A percentile compares a stretch with the other conserved stretches of the same genome.
phyloP scores from a whole-genome alignment of 2,797 vertebrate species.

The Melanotaenia pygmaea region DNA sequence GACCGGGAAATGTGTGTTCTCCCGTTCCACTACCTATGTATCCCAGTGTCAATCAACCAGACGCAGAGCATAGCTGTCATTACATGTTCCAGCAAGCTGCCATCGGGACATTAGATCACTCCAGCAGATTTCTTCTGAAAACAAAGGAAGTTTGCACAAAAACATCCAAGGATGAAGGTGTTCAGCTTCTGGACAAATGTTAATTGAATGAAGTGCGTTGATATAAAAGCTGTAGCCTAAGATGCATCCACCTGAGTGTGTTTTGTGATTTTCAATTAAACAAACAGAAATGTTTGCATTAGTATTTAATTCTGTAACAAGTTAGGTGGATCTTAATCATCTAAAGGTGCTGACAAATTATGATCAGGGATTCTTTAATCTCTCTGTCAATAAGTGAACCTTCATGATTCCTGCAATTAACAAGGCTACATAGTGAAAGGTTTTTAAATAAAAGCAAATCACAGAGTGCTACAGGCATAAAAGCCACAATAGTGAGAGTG shows the following conservation, averaged over 20 bases:
- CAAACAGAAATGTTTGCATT: conserved; percentile 6
- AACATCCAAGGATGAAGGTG: conserved; percentile 19
- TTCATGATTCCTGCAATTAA: conserved; percentile 68
- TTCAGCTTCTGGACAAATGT: conserved; percentile 46
- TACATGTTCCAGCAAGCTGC: conserved; percentile 51
- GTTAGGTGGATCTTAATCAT: conserved; percentile 27
- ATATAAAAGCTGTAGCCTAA: conserved; percentile 28
- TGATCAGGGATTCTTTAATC: conserved; percentile 35
- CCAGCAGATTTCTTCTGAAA: conserved; percentile 49
- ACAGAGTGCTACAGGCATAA: conserved; percentile 62
- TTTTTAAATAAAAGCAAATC: conserved; percentile 71
- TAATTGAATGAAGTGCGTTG: conserved; percentile 53
- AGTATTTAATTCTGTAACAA: conserved; percentile 16
- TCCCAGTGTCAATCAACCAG: conserved; percentile 70
- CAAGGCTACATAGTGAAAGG: conserved; percentile 75
- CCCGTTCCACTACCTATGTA: conserved; percentile 62
- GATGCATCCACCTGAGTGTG: conserved; percentile 10
- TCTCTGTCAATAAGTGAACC: conserved; percentile 53
- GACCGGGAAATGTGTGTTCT: conserved; percentile 80
- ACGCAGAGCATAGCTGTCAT: conserved; percentile 55
- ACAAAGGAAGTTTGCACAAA: conserved; percentile 52
- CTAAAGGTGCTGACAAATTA: conserved; percentile 30
- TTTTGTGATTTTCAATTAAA: conserved; percentile 4
- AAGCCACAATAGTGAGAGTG: conserved; percentile 71
- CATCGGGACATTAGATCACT: conserved; percentile 51